Conservation (phyloP, 2,888 invertebrate genomes). For the Sphinx pinastri region DNA sequence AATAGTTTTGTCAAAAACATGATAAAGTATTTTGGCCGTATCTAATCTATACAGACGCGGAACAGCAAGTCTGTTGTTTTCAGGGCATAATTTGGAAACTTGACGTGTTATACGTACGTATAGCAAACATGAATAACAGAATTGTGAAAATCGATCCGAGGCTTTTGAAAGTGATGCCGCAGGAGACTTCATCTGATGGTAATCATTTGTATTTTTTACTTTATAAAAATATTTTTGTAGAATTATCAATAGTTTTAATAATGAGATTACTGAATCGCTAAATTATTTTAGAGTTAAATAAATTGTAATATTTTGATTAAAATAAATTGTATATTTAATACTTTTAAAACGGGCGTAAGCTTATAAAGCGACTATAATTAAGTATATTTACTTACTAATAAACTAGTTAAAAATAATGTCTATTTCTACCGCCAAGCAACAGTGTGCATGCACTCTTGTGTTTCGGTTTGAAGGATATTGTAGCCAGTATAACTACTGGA, state of each 20-base stretch:
- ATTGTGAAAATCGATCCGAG: conserved; percentile 54
- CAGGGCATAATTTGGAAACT: conserved; percentile 42
- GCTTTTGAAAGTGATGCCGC: conserved; percentile 48
- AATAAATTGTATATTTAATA: too few species aligned
- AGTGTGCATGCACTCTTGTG: too few species aligned
- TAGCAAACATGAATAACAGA: conserved; percentile 57
- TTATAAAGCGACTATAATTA: too few species aligned
- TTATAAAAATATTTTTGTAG: not conserved
- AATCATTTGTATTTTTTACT: conserved; percentile 31
- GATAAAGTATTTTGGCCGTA: conserved; percentile 57
- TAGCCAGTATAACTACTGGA: too few species aligned
- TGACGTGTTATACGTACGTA: conserved; percentile 46
- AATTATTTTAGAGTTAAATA: too few species aligned
- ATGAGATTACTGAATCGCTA: too few species aligned
- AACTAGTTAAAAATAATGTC: too few species aligned
- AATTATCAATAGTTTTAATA: not conserved
- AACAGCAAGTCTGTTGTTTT: conserved; percentile 58
- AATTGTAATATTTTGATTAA: too few species aligned
- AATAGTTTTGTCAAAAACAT: conserved; percentile 37
- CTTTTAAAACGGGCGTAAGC: too few species aligned
- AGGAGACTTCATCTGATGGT: conserved; percentile 68
- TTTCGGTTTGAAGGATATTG: too few species aligned
- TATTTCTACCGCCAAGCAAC: too few species aligned
- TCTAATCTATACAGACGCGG: conserved; percentile 64
- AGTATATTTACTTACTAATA: too few species aligned